Evolutionary conservation across 1,140 invertebrate species (phyloP).

Genomic region (Stegodyphus mimosarum): DNA sequence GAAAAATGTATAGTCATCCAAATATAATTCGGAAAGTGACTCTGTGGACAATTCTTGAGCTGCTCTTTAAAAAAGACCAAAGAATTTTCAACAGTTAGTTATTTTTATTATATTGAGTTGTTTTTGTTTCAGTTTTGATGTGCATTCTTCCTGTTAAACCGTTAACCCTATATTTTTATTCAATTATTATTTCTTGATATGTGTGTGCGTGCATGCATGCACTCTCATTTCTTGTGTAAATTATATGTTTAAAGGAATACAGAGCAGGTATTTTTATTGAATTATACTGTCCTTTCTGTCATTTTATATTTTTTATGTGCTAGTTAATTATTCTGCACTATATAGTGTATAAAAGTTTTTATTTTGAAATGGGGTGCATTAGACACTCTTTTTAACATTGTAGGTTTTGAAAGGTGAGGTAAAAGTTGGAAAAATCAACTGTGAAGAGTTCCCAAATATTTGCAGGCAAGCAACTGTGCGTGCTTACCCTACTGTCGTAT

Average conservation of each 20-base stretch:
- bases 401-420: slow-evolving; percentile 72
- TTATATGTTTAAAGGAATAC: not conserved
- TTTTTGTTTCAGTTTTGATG: too few relatives aligned
- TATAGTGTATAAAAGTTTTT: slow-evolving; percentile 29
- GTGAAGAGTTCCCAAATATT: slow-evolving; percentile 69
- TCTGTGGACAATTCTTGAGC: too few relatives aligned
- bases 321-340: slow-evolving; percentile 30
- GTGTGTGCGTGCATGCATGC: too few relatives aligned
- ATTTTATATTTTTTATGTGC: not conserved
- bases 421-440: slow-evolving; percentile 73
- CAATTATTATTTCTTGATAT: too few relatives aligned
- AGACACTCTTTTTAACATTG: slow-evolving; percentile 57
- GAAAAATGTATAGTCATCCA: too few relatives aligned
- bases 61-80: too few relatives aligned
- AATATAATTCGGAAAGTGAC: too few relatives aligned
- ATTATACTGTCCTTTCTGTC: not conserved
- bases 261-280: not conserved
- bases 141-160: too few relatives aligned
- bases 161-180: too few relatives aligned
- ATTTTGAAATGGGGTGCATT: not conserved
- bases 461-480: slow-evolving; percentile 71
- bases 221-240: not conserved
- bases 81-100: too few relatives aligned
- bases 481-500: slow-evolving; percentile 73
- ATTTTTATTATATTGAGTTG: too few relatives aligned